Base-by-base conservation (phyloP, 2,888 invertebrate species). In the Tholera decimalis region DNA sequence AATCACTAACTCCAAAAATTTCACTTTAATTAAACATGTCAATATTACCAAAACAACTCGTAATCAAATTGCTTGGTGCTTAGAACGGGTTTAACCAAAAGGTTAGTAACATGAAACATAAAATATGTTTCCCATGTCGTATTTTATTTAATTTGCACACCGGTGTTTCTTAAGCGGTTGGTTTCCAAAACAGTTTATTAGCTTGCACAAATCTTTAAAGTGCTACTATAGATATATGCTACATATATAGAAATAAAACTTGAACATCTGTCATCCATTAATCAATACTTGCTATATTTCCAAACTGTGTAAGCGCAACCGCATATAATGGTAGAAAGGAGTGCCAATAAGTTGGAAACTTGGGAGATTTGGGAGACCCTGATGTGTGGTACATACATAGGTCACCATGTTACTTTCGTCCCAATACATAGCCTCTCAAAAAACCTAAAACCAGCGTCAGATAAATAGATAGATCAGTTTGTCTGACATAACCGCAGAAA, bases 131-230 rank as follows among this genome's bases (percentile, higher is more conserved):
- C 49, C 57, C 8, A 57, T 43, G 57, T 53, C 64, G 51, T 56
- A 50, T 61, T 49, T 70, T 13, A 70, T 63, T 35, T 62, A 54
- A 72, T 65, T 65, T 58, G 71, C 71, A 62, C 53, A 49, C 43
- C 24, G 41, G 20, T 28, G 39, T 60, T 46, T 51, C 44, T 24
- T 35, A 58, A 37, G 22, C 15, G 11, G 20, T 47, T 1, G 18
- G 6, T 43, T 53, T 62, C 41, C 53, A 9, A 62, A 50, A 62
- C 41, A 33, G 13, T 49, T 61, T 59, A 65, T 66, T 66, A 46
- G 49, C 28, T 58, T 35, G 58, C 58, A 67, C 28, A 57, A 35
- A 58, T 67, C 20, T 57, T 47, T 47, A 18, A 41, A 15, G 33
- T 58, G 33, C 0, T 39, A 67, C 22, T 26, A n/a, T 58, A 35